phyloP scores from a whole-genome alignment of 2,888 invertebrate genomes.

The Lasius fuliginosus region DNA sequence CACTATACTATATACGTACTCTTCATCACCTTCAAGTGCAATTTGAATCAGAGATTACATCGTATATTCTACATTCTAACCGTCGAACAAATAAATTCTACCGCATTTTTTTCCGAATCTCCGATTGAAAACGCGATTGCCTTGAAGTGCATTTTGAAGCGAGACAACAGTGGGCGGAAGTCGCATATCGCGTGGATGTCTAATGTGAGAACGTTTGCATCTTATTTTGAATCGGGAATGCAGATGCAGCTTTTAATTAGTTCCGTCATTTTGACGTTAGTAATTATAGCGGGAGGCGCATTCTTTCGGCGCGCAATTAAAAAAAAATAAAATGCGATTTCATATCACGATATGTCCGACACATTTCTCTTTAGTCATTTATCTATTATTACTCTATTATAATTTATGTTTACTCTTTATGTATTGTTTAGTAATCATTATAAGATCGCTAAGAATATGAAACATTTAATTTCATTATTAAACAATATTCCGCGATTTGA shows the following conservation, averaged over 20 bases:
- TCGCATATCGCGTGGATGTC: conserved; percentile 46
- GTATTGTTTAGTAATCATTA: not conserved
- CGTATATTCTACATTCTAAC: not conserved
- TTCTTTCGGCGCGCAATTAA: conserved; percentile 35
- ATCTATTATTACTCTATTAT: not conserved
- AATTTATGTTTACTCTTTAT: not conserved
- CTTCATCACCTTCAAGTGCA: not conserved
- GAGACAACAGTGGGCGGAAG: conserved; percentile 54
- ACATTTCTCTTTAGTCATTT: not conserved
- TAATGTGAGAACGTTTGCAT: conserved; percentile 54
- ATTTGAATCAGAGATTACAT: conserved; percentile 27
- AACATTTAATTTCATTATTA: not conserved
- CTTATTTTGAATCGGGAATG: conserved; percentile 39
- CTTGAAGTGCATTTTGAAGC: conserved; percentile 36
- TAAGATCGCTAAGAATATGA: not conserved
- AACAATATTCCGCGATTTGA: not conserved
- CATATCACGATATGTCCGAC: not conserved
- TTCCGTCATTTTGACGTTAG: conserved; percentile 37
- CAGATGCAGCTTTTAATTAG: conserved; percentile 44
- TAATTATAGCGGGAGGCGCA: conserved; percentile 18
- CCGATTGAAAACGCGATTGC: conserved; percentile 33
- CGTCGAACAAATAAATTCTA: conserved; percentile 23
- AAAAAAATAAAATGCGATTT: conserved; percentile 1
- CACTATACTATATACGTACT: not conserved
- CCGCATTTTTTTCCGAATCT: conserved; percentile 32